Base-by-base conservation (phyloP, 2,888 invertebrate species). In the Troglohyphantes excavatus region DNA sequence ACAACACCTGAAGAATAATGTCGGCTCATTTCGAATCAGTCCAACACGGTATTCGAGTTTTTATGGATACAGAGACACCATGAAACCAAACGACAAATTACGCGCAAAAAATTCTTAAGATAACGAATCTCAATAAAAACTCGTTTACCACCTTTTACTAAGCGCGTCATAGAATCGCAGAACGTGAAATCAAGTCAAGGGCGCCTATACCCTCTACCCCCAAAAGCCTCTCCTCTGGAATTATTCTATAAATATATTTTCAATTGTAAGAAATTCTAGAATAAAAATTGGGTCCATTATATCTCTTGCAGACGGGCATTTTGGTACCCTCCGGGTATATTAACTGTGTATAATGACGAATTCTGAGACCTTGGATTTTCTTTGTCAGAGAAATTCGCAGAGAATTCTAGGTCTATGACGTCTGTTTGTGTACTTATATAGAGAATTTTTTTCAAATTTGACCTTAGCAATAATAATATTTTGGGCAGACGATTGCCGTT, bases 191-290 rank as follows among this genome's bases (percentile, higher is more conserved):
- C 5, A 1, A 9, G 53, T 53, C 53, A 53, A 53, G 53, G 53
- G 53, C 53, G 53, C 13, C n/a, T 1, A 0, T 17, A 53, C 39
- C 3, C 53, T 17, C 17, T n/a, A 53, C 9, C 53, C 53, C 17
- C n/a, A 53, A 39, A 53, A 53, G 5, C n/a, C 53, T 6, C 5
- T 53, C n/a, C n/a, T 11, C 46, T 33, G 9, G 2, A 53, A 53
- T 53, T 53, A 53, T 53, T 53, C 53, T n/a, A 53, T n/a, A 53
- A 53, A 53, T 53, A 53, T 53, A 7, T 53, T 53, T 53, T 53
- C 53, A 13, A 53, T 17, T n/a, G 17, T 0, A 5, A 53, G 13
- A 2, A 53, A 53, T 53, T 53, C 53, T 53, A n/a, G 53, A 53
- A 53, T 13, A 53, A 53, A 53, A 53, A 53, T 53, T n/a, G 17